phyloP scores from a whole-genome alignment of 1,140 invertebrate species.

The Bradysia coprophila region DNA sequence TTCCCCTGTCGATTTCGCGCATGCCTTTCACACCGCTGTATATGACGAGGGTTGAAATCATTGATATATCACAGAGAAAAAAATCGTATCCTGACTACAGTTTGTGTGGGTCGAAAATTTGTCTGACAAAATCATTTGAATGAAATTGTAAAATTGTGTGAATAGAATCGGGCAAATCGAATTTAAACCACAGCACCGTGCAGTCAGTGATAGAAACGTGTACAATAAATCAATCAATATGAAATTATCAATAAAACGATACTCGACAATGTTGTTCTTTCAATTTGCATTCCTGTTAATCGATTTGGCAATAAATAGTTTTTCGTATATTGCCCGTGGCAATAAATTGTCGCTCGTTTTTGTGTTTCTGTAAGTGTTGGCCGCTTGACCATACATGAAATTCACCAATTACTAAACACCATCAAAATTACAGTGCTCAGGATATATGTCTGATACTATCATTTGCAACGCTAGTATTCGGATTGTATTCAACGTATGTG shows the following conservation, averaged over 20 bases:
- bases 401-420: not conserved
- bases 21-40: too few relatives aligned
- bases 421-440: conserved; percentile 34
- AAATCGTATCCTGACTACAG: too few relatives aligned
- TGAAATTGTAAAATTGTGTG: too few relatives aligned
- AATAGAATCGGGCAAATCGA: too few relatives aligned
- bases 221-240: conserved; percentile 9
- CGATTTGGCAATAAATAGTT: conserved; percentile 19
- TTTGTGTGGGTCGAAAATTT: too few relatives aligned
- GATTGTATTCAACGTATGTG: conserved; percentile 50
- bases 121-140: too few relatives aligned
- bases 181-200: too few relatives aligned
- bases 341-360: conserved; percentile 15
- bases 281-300: conserved; percentile 13
- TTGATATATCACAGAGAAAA: too few relatives aligned
- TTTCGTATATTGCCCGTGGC: conserved; percentile 11
- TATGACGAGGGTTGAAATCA: too few relatives aligned
- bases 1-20: too few relatives aligned
- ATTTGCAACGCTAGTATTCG: conserved; percentile 38
- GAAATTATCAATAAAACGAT: conserved; percentile 18
- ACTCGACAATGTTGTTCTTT: conserved; percentile 13
- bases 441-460: conserved; percentile 45
- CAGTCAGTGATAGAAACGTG: too few relatives aligned
- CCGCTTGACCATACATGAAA: not conserved
- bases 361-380: conserved; percentile 17